Conservation (phyloP, 2,797 vertebrate species). For the Macropus fuliginosus region DNA sequence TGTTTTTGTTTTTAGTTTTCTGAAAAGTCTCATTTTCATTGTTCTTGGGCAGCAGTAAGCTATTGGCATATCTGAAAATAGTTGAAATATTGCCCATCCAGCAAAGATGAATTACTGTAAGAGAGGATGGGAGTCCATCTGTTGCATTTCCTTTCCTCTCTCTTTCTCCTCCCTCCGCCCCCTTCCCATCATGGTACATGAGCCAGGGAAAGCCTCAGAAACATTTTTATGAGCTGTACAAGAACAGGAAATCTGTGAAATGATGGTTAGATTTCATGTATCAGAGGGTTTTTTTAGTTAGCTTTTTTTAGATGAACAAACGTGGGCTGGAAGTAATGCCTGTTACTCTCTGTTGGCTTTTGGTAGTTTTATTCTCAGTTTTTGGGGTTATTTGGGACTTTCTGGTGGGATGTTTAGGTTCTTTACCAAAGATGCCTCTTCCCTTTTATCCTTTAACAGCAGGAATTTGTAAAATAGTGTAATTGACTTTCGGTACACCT, state of each 20-base stretch:
- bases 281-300: conserved; percentile 76
- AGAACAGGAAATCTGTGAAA: conserved; percentile 82
- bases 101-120: conserved; percentile 71
- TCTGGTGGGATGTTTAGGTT: conserved; percentile 80
- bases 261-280: conserved; percentile 78
- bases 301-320: conserved; percentile 81
- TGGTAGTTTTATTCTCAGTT: conserved; percentile 80
- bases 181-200: conserved; percentile 76
- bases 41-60: conserved; percentile 72
- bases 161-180: conserved; percentile 74
- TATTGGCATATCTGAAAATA: conserved; percentile 73
- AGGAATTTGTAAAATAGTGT: conserved; percentile 36
- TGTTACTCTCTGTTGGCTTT: conserved; percentile 80
- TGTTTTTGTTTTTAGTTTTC: conserved; percentile 67
- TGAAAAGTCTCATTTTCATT: conserved; percentile 75
- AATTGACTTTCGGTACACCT: conserved; percentile 62
- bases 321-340: conserved; percentile 79
- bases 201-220: conserved; percentile 81
- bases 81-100: conserved; percentile 80
- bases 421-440: conserved; percentile 71
- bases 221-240: conserved; percentile 80
- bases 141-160: conserved; percentile 82
- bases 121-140: conserved; percentile 83
- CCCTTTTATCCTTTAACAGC: conserved; percentile 41
- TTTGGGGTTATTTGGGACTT: conserved; percentile 82